phyloP scores from a whole-genome alignment of 2,113 vertebrate species.

The Cyanoderma ruficeps region DNA sequence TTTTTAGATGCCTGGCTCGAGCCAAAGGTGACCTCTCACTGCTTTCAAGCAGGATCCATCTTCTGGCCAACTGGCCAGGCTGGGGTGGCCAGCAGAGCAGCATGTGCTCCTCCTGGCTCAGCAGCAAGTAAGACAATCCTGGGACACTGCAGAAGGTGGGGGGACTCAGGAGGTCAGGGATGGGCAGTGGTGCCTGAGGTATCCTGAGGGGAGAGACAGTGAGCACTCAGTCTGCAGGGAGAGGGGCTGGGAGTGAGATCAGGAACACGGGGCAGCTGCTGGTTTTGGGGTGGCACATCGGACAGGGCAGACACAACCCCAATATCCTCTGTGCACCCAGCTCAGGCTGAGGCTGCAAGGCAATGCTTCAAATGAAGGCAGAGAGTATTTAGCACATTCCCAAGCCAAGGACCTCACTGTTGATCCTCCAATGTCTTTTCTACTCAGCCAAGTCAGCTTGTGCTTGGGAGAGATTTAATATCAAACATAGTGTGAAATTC shows the following conservation, averaged over 20 bases:
- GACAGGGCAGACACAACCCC: background rate
- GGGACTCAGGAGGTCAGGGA: background rate
- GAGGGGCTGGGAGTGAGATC: accelerated
- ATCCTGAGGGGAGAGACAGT: background rate
- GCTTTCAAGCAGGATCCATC: background rate
- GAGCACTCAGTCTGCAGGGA: background rate
- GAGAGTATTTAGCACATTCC: conserved; percentile 11
- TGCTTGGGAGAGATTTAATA: conserved; percentile 60
- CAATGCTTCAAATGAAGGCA: background rate
- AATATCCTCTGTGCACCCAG: background rate
- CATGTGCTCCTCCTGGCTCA: background rate
- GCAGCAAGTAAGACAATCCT: background rate
- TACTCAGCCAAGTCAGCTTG: conserved; percentile 34
- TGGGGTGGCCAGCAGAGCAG: background rate
- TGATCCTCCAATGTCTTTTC: conserved; percentile 21
- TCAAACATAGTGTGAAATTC: conserved; percentile 66
- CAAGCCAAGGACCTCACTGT: background rate
- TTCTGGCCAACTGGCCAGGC: background rate
- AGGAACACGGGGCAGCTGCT: background rate
- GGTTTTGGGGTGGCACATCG: background rate
- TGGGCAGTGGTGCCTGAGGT: background rate
- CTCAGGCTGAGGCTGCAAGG: background rate
- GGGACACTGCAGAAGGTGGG: background rate
- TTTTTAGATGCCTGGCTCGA: background rate
- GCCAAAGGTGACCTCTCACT: background rate